Evolutionary conservation across 1,140 invertebrate species (phyloP).

Genomic region (Gonioctena quinquepunctata): DNA sequence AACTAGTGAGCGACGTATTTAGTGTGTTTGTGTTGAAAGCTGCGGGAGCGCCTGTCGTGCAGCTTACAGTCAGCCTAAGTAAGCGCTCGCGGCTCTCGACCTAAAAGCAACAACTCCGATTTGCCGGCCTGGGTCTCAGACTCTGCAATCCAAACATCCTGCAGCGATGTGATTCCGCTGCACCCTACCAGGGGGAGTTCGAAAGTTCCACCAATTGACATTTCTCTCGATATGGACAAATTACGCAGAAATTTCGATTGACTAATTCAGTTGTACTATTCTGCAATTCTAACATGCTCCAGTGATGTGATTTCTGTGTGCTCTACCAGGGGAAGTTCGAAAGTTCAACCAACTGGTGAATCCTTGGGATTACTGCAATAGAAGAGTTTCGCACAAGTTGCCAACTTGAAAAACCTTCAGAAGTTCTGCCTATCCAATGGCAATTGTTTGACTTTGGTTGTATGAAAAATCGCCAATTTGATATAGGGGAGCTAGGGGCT

Average conservation of each 20-base stretch:
- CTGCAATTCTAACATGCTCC: background rate
- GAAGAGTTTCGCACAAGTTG: too few species aligned
- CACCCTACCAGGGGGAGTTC: background rate
- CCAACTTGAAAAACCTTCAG: too few species aligned
- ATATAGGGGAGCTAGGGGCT: too few species aligned
- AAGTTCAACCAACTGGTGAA: background rate
- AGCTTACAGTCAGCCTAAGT: background rate
- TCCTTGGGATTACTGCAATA: too few species aligned
- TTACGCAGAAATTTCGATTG: background rate
- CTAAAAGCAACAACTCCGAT: background rate
- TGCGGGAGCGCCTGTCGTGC: background rate
- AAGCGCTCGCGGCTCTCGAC: background rate
- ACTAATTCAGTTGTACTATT: background rate
- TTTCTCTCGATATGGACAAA: too few species aligned
- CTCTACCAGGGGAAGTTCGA: background rate
- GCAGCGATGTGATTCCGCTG: background rate
- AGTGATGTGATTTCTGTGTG: background rate
- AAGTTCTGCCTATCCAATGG: too few species aligned
- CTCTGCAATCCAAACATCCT: background rate
- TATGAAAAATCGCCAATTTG: too few species aligned
- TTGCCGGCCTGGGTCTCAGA: background rate
- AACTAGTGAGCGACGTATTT: background rate
- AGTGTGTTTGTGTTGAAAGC: background rate
- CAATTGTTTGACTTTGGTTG: too few species aligned
- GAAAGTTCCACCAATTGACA: background rate